These are phyloP conservation scores for Spodoptera litura DNA, from an alignment of 1,140 invertebrate genomes.

Conservation along the genomic window DNA sequence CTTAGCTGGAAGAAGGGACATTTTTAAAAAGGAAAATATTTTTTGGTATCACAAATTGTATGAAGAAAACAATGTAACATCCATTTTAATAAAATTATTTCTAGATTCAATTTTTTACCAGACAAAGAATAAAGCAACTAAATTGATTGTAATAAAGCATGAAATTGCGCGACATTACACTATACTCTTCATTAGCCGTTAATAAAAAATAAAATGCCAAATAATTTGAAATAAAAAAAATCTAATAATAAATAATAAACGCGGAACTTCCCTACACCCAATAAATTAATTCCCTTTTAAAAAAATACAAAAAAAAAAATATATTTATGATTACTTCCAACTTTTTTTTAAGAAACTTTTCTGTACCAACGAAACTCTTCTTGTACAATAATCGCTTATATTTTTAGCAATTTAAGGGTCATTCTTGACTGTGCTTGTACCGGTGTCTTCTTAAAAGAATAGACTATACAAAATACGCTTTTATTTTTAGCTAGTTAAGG, in stretches of 20 bases:
- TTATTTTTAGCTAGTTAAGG: not conserved
- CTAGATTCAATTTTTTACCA: too few relatives aligned
- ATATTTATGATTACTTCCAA: constrained; percentile 44
- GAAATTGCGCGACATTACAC: not conserved
- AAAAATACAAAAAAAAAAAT: constrained; percentile 27
- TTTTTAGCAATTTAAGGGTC: too few relatives aligned
- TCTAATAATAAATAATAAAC: constrained; percentile 22
- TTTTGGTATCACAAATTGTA: too few relatives aligned
- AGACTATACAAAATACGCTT: not conserved
- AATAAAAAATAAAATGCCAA: not conserved
- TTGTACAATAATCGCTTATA: too few relatives aligned
- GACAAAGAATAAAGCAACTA: constrained; percentile 2
- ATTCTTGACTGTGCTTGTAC: too few relatives aligned
- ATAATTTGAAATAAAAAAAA: not conserved
- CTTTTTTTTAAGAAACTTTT: constrained; percentile 36
- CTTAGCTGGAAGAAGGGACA: too few relatives aligned
- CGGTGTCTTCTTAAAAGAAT: too few relatives aligned
- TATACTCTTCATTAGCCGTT: not conserved
- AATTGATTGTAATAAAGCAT: not conserved
- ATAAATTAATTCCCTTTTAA: constrained; percentile 16
- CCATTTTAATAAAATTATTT: too few relatives aligned
- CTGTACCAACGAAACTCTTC: not conserved
- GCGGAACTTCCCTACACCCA: constrained; percentile 17
- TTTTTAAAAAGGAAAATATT: too few relatives aligned
- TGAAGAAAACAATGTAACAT: too few relatives aligned